These are phyloP conservation scores for Drosophila pallidifrons DNA, from an alignment of 1,140 invertebrate species.

Conservation along the genomic window DNA sequence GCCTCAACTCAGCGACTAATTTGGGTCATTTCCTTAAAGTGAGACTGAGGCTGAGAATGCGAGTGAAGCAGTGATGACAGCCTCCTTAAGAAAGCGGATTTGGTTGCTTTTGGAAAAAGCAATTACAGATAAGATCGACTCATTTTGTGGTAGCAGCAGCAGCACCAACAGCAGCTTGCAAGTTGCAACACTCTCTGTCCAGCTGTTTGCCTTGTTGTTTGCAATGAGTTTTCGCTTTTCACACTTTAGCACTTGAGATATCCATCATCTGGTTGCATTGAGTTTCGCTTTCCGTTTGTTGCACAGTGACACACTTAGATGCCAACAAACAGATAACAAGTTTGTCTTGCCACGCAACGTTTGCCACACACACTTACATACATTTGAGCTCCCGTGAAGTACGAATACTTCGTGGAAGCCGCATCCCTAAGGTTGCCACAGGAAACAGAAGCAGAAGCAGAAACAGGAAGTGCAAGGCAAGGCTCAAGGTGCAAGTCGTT, in stretches of 20 bases:
- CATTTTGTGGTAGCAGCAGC: slow-evolving; percentile 16
- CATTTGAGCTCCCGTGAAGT: neutral
- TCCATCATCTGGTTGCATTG: slow-evolving; percentile 55
- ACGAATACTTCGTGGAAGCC: neutral
- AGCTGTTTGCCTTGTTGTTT: slow-evolving; percentile 64
- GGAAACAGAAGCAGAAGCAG: too few relatives aligned
- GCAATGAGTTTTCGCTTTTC: slow-evolving; percentile 73
- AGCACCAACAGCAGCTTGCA: neutral
- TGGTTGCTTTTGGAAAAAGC: slow-evolving; percentile 60
- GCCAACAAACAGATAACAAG: slow-evolving; percentile 49
- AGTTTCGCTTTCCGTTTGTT: slow-evolving; percentile 75
- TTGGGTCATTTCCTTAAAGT: slow-evolving; percentile 81
- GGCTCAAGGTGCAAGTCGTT: slow-evolving; percentile 68
- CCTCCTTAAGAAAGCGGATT: slow-evolving; percentile 51
- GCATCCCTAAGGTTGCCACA: slow-evolving; percentile 54
- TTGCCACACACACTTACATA: neutral
- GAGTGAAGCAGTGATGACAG: slow-evolving; percentile 15
- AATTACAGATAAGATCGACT: slow-evolving; percentile 81
- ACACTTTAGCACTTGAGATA: slow-evolving; percentile 64
- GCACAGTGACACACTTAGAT: slow-evolving; percentile 77
- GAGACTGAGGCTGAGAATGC: slow-evolving; percentile 18
- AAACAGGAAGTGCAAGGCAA: slow-evolving; percentile 73
- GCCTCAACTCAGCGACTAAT: slow-evolving; percentile 60
- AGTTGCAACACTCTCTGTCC: neutral
- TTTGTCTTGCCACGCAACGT: slow-evolving; percentile 1